Percentiles rank a stretch among this genome's conserved stretches.
Evolutionary conservation across 1,140 invertebrate species (phyloP).

Genomic region (Antheraea pernyi): DNA sequence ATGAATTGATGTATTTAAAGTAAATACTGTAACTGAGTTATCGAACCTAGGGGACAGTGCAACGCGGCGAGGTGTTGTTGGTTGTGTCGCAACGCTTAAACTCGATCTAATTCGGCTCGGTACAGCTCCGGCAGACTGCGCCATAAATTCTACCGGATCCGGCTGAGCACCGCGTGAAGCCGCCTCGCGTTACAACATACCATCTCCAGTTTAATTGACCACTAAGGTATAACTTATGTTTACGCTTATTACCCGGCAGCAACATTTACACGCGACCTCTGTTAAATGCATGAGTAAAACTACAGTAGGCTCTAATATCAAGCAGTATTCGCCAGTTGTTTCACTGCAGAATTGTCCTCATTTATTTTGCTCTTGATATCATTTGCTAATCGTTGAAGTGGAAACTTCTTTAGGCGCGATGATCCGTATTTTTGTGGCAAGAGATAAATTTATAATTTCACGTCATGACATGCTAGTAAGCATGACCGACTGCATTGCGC

Average conservation of each 20-base stretch:
- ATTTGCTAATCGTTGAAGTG: too few relatives aligned
- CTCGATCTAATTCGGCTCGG: slow-evolving; percentile 28
- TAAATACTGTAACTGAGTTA: not conserved
- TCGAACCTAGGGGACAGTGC: too few relatives aligned
- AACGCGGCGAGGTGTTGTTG: too few relatives aligned
- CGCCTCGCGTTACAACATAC: slow-evolving; percentile 25
- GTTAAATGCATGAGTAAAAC: not conserved
- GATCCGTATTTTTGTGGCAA: too few relatives aligned
- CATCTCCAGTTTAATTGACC: slow-evolving; percentile 34
- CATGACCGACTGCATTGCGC: too few relatives aligned
- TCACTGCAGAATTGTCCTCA: not conserved
- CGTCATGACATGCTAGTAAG: too few relatives aligned
- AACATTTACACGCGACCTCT: not conserved
- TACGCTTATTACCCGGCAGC: not conserved
- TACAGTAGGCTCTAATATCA: not conserved
- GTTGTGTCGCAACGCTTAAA: slow-evolving; percentile 21
- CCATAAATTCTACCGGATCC: slow-evolving; percentile 33
- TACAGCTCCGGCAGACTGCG: slow-evolving; percentile 26
- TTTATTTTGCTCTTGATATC: too few relatives aligned
- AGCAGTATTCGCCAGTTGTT: too few relatives aligned
- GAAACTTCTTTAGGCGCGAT: too few relatives aligned
- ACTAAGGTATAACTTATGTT: slow-evolving; percentile 1
- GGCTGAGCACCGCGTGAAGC: slow-evolving; percentile 34
- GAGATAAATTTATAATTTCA: too few relatives aligned
- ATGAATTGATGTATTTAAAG: too few relatives aligned